A percentile compares a stretch with the other conserved stretches of the same genome.
phyloP scores from a whole-genome alignment of 2,888 invertebrate genomes.

The Blera fallax region DNA sequence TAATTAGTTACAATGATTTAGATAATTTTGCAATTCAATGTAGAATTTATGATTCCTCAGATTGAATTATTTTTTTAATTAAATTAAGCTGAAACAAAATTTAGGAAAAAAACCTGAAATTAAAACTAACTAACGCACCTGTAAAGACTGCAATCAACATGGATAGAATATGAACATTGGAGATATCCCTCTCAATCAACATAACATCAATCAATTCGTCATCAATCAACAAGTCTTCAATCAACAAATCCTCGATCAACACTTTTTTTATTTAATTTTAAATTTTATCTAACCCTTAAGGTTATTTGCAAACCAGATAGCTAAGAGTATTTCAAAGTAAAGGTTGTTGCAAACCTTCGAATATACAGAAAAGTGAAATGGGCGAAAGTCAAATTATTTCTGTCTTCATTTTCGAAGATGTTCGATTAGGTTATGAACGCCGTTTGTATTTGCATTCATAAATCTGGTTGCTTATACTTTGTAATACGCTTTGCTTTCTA shows the following conservation, averaged over 20 bases:
- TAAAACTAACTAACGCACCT: background rate
- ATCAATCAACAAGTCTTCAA: conserved; percentile 22
- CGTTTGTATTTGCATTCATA: too few species aligned
- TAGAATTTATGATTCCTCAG: conserved; percentile 40
- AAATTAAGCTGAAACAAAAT: background rate
- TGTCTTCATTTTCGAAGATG: too few species aligned
- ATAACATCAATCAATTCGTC: background rate
- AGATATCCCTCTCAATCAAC: conserved; percentile 9
- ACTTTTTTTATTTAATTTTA: background rate
- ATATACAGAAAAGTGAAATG: background rate
- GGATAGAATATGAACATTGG: background rate
- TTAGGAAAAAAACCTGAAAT: background rate
- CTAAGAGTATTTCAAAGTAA: background rate
- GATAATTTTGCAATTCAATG: background rate
- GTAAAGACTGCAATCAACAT: conserved; percentile 3
- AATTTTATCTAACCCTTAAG: background rate
- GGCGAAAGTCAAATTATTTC: too few species aligned
- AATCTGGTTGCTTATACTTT: background rate
- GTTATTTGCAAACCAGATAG: background rate
- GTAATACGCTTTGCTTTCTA: conserved; percentile 1
- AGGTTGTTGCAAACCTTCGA: background rate
- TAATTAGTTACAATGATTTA: conserved; percentile 1
- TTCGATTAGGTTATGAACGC: too few species aligned
- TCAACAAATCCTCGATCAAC: background rate
- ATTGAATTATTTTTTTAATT: conserved; percentile 14